Evolutionary conservation across 2,113 vertebrate genomes (phyloP).

Genomic region (Microtus pennsylvanicus): DNA sequence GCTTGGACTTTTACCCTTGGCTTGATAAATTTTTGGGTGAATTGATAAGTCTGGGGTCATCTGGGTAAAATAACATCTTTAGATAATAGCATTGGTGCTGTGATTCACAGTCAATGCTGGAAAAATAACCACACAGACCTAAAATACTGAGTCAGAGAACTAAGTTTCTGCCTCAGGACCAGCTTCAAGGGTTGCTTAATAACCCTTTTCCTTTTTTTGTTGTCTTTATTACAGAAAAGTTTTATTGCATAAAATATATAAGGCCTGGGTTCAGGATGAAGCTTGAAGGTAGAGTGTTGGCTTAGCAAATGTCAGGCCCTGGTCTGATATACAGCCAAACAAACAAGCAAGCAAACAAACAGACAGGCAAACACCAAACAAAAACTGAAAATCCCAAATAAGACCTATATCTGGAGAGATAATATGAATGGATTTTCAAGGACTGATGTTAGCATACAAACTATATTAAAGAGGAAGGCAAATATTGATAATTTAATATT

Average conservation of each 20-base stretch:
- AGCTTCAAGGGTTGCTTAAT: not conserved
- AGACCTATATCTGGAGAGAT: not conserved
- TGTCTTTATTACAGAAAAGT: not conserved
- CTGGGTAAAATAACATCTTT: not conserved
- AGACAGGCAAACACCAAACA: not conserved
- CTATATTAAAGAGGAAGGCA: conserved; percentile 25
- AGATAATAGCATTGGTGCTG: not conserved
- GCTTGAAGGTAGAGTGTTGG: not conserved
- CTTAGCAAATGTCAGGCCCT: not conserved
- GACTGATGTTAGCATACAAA: conserved; percentile 9
- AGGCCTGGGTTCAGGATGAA: not conserved
- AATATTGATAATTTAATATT: conserved; percentile 22
- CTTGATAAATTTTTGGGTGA: not conserved
- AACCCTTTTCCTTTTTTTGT: not conserved
- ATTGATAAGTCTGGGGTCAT: not conserved
- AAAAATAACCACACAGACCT: not conserved
- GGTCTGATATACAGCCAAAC: not conserved
- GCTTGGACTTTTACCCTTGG: not conserved
- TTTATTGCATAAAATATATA: not conserved
- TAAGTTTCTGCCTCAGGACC: not conserved
- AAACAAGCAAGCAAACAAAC: not conserved
- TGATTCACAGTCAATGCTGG: not conserved
- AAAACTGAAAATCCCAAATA: not conserved
- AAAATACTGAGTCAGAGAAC: not conserved
- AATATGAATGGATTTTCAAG: not conserved